Percentiles rank a stretch among this genome's conserved stretches.
phyloP scores from a whole-genome alignment of 2,113 vertebrate species.

The Albula glossodonta region DNA sequence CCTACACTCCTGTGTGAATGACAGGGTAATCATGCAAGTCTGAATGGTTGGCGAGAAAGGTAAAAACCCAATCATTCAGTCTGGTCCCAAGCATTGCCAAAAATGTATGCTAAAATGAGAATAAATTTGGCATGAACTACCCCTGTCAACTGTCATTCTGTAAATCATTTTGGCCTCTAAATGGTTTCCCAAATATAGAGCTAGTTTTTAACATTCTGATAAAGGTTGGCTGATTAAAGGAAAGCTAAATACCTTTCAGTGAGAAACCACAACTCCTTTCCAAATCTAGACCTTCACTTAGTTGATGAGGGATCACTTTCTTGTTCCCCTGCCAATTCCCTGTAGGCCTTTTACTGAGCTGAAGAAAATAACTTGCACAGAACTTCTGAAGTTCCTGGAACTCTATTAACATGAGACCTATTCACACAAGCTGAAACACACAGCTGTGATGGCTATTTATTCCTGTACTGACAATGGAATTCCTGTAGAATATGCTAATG shows the following conservation, averaged over 20 bases:
- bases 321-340: conserved; percentile 16
- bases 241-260: conserved; percentile 15
- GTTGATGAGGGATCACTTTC: conserved; percentile 26
- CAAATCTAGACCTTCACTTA: conserved; percentile 30
- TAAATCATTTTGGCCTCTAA: background rate
- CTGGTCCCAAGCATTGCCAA: background rate
- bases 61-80: too few relatives aligned
- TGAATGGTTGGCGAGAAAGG: too few relatives aligned
- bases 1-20: too few relatives aligned
- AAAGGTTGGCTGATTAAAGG: background rate
- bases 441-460: background rate
- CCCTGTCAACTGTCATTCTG: background rate
- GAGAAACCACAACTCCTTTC: conserved; percentile 17
- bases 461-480: background rate
- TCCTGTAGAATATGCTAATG: background rate
- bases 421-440: background rate
- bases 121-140: background rate
- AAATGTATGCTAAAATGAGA: background rate
- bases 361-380: conserved; percentile 24
- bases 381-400: conserved; percentile 11
- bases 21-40: too few relatives aligned
- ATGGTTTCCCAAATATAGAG: background rate
- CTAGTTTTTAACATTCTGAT: background rate
- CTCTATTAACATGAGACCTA: background rate
- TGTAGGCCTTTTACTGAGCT: background rate